Evolutionary conservation across 2,888 invertebrate species (phyloP).

Genomic region (Eumerus sabulonum): DNA sequence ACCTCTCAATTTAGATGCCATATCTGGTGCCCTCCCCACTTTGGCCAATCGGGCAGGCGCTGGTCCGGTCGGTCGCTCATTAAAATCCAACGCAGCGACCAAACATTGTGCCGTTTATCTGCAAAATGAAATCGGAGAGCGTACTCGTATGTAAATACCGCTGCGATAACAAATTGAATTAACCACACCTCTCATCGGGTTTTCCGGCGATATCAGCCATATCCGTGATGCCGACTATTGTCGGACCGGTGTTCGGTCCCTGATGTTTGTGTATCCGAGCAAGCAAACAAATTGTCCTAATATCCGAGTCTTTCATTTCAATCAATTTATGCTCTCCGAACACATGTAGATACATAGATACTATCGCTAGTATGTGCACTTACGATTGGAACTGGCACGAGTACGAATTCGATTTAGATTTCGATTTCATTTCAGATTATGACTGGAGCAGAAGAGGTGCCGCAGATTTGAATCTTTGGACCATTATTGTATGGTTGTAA

Average conservation of each 20-base stretch:
- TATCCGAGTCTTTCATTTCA: conserved; percentile 62
- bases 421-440: conserved; percentile 21
- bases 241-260: too few relatives aligned
- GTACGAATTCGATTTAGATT: conserved; percentile 55
- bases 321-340: conserved; percentile 42
- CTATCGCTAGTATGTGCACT: conserved; percentile 12
- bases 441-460: conserved; percentile 16
- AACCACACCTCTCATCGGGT: conserved; percentile 60
- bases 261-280: not conserved
- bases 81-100: conserved; percentile 39
- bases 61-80: conserved; percentile 21
- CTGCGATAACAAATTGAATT: conserved; percentile 60
- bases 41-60: not conserved
- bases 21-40: conserved; percentile 24
- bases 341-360: conserved; percentile 24
- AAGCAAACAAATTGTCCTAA: conserved; percentile 63
- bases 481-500: conserved; percentile 38
- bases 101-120: conserved; percentile 44
- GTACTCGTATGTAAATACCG: conserved; percentile 42
- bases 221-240: too few relatives aligned
- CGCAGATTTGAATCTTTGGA: conserved; percentile 37
- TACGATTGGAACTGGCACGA: conserved; percentile 2
- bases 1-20: conserved; percentile 52
- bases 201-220: conserved; percentile 27
- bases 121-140: conserved; percentile 45